These are phyloP conservation scores for Hemicordylus capensis DNA, from an alignment of 2,113 vertebrate species.

Conservation along the genomic window DNA sequence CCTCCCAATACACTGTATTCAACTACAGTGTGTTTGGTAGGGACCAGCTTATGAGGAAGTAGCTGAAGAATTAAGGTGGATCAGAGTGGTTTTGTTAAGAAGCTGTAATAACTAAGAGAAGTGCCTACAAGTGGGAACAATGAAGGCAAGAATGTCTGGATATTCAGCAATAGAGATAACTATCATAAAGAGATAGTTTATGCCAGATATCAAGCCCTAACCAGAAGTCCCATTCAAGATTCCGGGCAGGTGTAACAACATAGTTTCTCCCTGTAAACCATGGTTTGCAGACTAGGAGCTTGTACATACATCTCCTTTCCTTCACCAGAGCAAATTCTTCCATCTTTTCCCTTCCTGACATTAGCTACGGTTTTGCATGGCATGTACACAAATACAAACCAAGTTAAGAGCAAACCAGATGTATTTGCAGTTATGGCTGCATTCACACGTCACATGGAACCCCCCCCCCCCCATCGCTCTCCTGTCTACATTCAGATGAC, in stretches of 20 bases:
- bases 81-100: neutral
- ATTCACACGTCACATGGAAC: too few species aligned
- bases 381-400: neutral
- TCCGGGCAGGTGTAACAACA: neutral
- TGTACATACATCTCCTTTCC: neutral
- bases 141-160: neutral
- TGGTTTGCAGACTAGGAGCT: neutral
- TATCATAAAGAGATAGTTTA: neutral
- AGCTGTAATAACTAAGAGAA: neutral
- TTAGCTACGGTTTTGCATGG: neutral
- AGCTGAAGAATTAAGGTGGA: rapidly evolving
- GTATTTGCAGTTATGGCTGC: neutral
- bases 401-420: neutral
- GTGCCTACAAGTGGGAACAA: neutral
- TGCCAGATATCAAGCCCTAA: neutral
- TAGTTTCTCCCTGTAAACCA: neutral
- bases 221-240: neutral
- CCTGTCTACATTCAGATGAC: too few species aligned
- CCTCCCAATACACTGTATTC: too few species aligned
- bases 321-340: too few species aligned
- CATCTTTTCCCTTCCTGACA: too few species aligned
- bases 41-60: neutral
- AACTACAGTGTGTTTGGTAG: neutral
- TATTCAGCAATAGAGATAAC: neutral
- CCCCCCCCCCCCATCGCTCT: too few species aligned